These are phyloP conservation scores for Danio rerio DNA, from an alignment of 2,113 vertebrate genomes.

Conservation along the genomic window DNA sequence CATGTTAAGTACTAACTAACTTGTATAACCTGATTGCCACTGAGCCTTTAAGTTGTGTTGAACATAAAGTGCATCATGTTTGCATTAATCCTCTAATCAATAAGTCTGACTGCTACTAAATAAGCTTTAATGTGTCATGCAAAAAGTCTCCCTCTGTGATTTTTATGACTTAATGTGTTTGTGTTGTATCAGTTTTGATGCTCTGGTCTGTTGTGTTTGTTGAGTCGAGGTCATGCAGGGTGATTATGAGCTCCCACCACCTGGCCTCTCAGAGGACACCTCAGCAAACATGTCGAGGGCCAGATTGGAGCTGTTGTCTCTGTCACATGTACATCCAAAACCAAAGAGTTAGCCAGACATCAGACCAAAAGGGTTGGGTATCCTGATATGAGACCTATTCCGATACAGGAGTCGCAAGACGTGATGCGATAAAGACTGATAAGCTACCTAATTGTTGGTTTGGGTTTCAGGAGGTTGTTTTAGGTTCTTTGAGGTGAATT, in stretches of 20 bases:
- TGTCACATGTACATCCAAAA: constrained; percentile 18
- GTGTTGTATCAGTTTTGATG: background rate
- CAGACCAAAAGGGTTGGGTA: constrained; percentile 5
- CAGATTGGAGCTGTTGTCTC: constrained; percentile 20
- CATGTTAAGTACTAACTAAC: background rate
- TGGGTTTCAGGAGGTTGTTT: constrained; percentile 24
- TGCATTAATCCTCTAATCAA: background rate
- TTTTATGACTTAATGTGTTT: constrained; percentile 8
- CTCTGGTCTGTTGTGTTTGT: background rate
- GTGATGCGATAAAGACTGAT: constrained; percentile 28
- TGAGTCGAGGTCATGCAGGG: background rate
- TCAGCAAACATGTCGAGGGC: constrained; percentile 15
- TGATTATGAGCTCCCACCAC: constrained; percentile 35
- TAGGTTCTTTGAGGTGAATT: background rate
- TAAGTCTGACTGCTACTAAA: background rate
- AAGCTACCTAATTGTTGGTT: constrained; percentile 10
- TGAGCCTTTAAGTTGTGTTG: background rate
- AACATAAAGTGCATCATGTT: background rate
- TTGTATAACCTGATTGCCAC: background rate
- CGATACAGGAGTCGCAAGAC: background rate
- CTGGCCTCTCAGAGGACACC: constrained; percentile 41
- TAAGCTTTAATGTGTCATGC: background rate
- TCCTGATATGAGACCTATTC: constrained; percentile 18
- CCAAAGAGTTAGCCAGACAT: constrained; percentile 20
- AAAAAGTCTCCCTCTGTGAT: background rate